These are phyloP conservation scores for Pseudomugil gertrudae DNA, from an alignment of 2,797 vertebrate species.

Conservation along the genomic window DNA sequence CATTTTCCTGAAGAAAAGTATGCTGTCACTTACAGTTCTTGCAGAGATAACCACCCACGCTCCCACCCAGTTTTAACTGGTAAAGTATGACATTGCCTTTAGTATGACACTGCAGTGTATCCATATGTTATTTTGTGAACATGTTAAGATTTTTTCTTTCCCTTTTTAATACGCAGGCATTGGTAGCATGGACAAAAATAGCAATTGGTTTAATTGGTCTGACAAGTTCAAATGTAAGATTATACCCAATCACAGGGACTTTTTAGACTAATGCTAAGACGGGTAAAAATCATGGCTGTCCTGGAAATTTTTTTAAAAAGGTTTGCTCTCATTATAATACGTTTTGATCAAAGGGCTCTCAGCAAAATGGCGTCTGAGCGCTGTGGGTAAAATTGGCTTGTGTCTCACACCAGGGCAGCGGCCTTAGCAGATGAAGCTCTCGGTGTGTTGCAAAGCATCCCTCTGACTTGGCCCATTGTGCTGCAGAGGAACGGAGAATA, in stretches of 20 bases:
- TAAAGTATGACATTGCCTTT: too few relatives aligned
- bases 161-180: not conserved
- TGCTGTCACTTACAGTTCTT: not conserved
- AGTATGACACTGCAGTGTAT: not conserved
- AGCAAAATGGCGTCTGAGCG: constrained; percentile 64
- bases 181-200: not conserved
- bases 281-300: not conserved
- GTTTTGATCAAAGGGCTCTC: constrained; percentile 45
- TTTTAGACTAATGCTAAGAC: constrained; percentile 20
- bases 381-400: constrained; percentile 58
- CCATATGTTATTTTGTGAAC: not conserved
- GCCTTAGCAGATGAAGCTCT: constrained; percentile 64
- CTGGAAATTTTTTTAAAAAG: constrained; percentile 23
- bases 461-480: constrained; percentile 80
- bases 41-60: too few relatives aligned
- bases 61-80: too few relatives aligned
- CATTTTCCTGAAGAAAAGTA: not conserved
- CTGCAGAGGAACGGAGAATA: constrained; percentile 73
- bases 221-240: too few relatives aligned
- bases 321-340: constrained; percentile 6
- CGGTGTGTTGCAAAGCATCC: constrained; percentile 59
- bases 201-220: too few relatives aligned
- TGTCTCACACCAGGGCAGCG: constrained; percentile 66
- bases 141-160: not conserved
- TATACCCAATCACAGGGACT: constrained; percentile 4